phyloP scores from a whole-genome alignment of 2,797 vertebrate genomes.

The Enteromius treurensis region DNA sequence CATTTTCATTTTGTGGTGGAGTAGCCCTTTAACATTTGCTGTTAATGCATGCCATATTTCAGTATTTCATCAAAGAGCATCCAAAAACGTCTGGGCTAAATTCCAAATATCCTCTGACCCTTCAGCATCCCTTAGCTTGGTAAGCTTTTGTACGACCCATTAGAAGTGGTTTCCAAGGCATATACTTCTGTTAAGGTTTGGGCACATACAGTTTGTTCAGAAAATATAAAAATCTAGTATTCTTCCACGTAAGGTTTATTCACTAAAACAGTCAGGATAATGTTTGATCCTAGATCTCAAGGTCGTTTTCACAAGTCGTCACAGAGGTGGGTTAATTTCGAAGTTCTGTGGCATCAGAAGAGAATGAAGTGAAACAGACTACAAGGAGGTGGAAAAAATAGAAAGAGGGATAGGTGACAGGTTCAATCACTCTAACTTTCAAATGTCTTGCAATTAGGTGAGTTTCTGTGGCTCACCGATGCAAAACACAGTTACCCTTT shows the following conservation, averaged over 20 bases:
- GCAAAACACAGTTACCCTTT: not conserved
- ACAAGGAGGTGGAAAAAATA: not conserved
- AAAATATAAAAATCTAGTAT: not conserved
- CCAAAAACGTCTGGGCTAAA: not conserved
- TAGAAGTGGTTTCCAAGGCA: not conserved
- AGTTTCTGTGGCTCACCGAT: not conserved
- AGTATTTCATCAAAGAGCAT: not conserved
- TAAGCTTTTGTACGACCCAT: not conserved
- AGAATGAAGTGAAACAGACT: not conserved
- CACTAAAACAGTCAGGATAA: not conserved
- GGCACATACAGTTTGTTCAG: not conserved
- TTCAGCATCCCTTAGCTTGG: not conserved
- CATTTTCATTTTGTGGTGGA: too few relatives aligned
- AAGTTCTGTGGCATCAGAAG: not conserved
- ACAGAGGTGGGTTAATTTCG: not conserved
- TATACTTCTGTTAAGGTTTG: not conserved
- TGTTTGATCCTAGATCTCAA: not conserved
- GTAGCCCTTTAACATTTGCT: not conserved
- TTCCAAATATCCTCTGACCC: not conserved
- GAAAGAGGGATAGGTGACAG: not conserved
- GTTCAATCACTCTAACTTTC: not conserved
- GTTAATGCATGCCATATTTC: not conserved
- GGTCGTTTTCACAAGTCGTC: not conserved
- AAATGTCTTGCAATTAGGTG: constrained; percentile 9
- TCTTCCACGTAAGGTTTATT: not conserved